These are phyloP conservation scores for Drosophila subsilvestris DNA, from an alignment of 2,888 invertebrate genomes.

Conservation along the genomic window DNA sequence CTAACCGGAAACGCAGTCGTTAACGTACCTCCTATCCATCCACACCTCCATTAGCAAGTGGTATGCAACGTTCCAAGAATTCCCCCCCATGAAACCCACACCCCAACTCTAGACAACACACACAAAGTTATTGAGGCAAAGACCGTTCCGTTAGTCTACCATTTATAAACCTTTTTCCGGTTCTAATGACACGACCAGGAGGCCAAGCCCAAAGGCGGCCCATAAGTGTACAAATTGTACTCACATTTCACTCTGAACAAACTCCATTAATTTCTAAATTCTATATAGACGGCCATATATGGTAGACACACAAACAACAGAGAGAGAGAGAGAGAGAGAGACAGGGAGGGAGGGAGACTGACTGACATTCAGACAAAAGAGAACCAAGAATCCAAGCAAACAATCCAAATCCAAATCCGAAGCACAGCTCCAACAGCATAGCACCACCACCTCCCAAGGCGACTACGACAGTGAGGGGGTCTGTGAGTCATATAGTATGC, in stretches of 20 bases:
- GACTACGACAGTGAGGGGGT: not conserved
- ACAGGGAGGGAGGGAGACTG: not conserved
- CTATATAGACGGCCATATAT: conserved; percentile 6
- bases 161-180: conserved; percentile 64
- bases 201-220: conserved; percentile 50
- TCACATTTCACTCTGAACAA: conserved; percentile 57
- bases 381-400: conserved; percentile 5
- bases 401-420: conserved; percentile 1
- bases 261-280: conserved; percentile 60
- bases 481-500: conserved; percentile 59
- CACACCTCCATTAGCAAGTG: not conserved
- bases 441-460: not conserved
- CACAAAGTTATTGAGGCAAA: conserved; percentile 3
- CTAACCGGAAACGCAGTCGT: not conserved
- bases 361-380: not conserved
- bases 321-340: not conserved
- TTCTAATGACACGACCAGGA: conserved; percentile 47
- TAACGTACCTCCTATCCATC: not conserved
- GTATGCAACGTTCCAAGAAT: not conserved
- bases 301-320: not conserved
- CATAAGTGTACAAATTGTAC: conserved; percentile 25
- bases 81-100: not conserved
- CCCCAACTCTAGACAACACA: not conserved
- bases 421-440: not conserved
- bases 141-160: conserved; percentile 56